Percentiles rank a stretch among this genome's conserved stretches.
These are phyloP conservation scores for Dryobota labecula DNA, from an alignment of 2,888 invertebrate species.

Conservation along the genomic window DNA sequence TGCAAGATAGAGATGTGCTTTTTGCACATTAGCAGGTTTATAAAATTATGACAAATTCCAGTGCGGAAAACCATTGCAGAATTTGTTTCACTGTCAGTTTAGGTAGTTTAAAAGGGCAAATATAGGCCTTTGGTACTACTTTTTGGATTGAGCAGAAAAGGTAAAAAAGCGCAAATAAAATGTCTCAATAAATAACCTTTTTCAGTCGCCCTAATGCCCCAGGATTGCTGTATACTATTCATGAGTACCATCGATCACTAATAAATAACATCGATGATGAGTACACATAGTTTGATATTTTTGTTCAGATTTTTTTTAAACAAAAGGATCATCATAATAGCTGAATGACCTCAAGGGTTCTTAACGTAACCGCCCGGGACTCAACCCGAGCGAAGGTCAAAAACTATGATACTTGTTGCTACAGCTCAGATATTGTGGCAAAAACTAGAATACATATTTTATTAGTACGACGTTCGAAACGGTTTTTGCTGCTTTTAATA, in stretches of 20 bases:
- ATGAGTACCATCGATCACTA: too few species aligned
- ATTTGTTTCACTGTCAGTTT: neutral
- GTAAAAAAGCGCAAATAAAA: neutral
- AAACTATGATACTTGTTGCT: slow-evolving; percentile 48
- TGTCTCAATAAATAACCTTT: neutral
- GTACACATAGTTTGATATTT: slow-evolving; percentile 32
- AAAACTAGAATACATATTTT: slow-evolving; percentile 56
- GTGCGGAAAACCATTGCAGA: neutral
- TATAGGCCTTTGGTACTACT: neutral
- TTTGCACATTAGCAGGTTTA: neutral
- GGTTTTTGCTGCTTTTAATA: slow-evolving; percentile 45
- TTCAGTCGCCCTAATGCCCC: neutral
- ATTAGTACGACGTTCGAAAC: slow-evolving; percentile 22
- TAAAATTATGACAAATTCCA: neutral
- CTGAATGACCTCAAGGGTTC: slow-evolving; percentile 35
- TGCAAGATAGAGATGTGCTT: neutral
- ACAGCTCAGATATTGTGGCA: slow-evolving; percentile 28
- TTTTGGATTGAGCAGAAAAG: neutral
- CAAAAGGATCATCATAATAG: slow-evolving; percentile 36
- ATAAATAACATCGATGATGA: too few species aligned
- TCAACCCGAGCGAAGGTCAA: slow-evolving; percentile 41
- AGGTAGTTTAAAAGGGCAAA: neutral
- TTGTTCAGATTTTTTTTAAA: slow-evolving; percentile 44
- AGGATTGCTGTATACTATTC: slow-evolving; percentile 1
- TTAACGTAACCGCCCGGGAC: slow-evolving; percentile 18